Evolutionary conservation across 2,888 invertebrate species (phyloP).

Genomic region (Alloscopus bannaensis): DNA sequence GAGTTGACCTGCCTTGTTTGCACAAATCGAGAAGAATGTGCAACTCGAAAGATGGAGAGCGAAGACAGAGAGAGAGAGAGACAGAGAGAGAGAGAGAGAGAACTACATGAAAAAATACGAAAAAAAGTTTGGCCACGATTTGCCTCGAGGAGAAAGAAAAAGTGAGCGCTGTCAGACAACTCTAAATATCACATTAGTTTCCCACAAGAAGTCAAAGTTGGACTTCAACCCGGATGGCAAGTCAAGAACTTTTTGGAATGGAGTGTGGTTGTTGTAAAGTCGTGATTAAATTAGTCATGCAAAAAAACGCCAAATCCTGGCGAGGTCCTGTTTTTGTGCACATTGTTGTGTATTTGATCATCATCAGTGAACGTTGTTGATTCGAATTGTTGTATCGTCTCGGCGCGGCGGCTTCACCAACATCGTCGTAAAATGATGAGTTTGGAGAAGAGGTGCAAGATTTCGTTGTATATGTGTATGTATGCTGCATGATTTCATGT

Average conservation of each 20-base stretch:
- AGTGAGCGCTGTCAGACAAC: constrained; percentile 50
- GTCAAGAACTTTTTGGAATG: constrained; percentile 27
- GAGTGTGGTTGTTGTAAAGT: constrained; percentile 57
- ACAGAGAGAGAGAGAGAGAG: no score
- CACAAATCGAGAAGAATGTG: constrained; percentile 16
- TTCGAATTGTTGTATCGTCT: constrained; percentile 19
- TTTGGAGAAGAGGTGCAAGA: background rate
- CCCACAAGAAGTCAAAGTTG: constrained; percentile 35
- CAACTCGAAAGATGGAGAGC: no score
- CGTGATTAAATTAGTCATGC: constrained; percentile 65
- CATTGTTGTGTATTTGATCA: constrained; percentile 44
- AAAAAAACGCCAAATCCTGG: constrained; percentile 52
- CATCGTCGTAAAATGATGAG: constrained; percentile 22
- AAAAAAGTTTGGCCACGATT: constrained; percentile 52
- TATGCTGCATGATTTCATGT: background rate
- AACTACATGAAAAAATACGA: no score
- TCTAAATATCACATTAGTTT: constrained; percentile 54
- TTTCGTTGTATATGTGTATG: no score
- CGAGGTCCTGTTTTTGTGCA: constrained; percentile 58
- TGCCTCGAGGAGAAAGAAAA: constrained; percentile 51
- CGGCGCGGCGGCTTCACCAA: background rate
- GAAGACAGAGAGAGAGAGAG: constrained; percentile 1
- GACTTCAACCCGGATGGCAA: constrained; percentile 61
- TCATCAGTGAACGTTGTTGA: constrained; percentile 39
- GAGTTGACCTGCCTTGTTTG: constrained; percentile 59